phyloP scores from a whole-genome alignment of 2,113 vertebrate species.

The Bambusicola thoracicus region DNA sequence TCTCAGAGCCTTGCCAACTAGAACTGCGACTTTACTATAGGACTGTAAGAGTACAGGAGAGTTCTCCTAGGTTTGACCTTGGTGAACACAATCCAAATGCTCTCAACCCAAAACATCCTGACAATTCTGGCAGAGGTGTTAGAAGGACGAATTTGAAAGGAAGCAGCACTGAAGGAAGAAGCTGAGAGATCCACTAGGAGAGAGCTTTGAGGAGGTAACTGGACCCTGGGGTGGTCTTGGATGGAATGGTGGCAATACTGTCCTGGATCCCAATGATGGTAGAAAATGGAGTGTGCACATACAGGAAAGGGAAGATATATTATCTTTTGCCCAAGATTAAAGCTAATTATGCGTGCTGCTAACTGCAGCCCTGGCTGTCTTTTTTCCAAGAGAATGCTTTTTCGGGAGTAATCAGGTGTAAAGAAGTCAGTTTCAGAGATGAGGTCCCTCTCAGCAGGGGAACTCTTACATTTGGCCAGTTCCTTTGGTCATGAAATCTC shows the following conservation, averaged over 20 bases:
- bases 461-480: not conserved
- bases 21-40: not conserved
- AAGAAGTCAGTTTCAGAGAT: not conserved
- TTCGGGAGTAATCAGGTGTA: not conserved
- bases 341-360: not conserved
- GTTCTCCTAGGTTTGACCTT: not conserved
- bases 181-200: not conserved
- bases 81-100: not conserved
- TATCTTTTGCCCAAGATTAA: not conserved
- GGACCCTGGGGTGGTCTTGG: not conserved
- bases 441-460: not conserved
- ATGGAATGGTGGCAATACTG: not conserved
- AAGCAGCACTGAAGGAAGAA: not conserved
- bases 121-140: not conserved
- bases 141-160: not conserved
- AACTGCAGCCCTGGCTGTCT: not conserved
- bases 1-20: not conserved
- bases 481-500: not conserved
- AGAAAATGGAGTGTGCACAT: not conserved
- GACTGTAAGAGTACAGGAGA: not conserved
- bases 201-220: not conserved
- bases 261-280: not conserved
- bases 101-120: not conserved
- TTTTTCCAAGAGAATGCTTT: not conserved
- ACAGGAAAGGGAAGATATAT: not conserved